Percentiles rank a stretch among this genome's conserved stretches.
phyloP scores from a whole-genome alignment of 2,797 vertebrate species.

The Notamacropus eugenii region DNA sequence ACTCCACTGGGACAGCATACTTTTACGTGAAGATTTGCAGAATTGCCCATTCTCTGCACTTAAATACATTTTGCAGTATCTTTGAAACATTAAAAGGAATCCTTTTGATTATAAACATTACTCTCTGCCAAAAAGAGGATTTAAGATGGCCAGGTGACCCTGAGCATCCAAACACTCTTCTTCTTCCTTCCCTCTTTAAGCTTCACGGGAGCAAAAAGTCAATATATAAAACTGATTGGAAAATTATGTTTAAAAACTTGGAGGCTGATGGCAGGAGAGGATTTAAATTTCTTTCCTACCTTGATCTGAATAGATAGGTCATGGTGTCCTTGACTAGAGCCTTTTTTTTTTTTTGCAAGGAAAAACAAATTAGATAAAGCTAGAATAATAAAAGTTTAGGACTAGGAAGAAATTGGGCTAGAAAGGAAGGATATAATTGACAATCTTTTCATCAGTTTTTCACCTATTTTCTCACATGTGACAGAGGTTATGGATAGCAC shows the following conservation, averaged over 20 bases:
- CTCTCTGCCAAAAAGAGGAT: conserved; percentile 37
- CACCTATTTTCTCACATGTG: neutral
- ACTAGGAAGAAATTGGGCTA: neutral
- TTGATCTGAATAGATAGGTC: conserved; percentile 3
- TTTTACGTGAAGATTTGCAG: conserved; percentile 26
- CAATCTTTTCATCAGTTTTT: neutral
- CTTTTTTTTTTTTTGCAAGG: neutral
- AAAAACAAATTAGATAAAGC: neutral
- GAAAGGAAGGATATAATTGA: neutral
- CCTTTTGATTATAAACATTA: conserved; percentile 52
- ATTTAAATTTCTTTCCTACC: conserved; percentile 14
- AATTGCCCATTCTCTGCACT: neutral
- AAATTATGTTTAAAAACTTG: conserved; percentile 52
- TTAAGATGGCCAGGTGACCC: conserved; percentile 43
- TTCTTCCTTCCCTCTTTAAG: conserved; percentile 56
- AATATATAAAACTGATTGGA: conserved; percentile 22
- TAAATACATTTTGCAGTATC: conserved; percentile 41
- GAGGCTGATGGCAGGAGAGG: neutral
- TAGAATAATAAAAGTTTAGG: neutral
- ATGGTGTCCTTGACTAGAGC: neutral
- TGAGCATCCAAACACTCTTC: conserved; percentile 33
- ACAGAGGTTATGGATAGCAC: neutral
- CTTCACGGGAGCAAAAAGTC: conserved; percentile 40
- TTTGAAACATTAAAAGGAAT: conserved; percentile 38
- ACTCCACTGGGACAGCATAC: neutral